Evolutionary conservation across 2,888 invertebrate genomes (phyloP).

Genomic region (Pristionchus japonicus): DNA sequence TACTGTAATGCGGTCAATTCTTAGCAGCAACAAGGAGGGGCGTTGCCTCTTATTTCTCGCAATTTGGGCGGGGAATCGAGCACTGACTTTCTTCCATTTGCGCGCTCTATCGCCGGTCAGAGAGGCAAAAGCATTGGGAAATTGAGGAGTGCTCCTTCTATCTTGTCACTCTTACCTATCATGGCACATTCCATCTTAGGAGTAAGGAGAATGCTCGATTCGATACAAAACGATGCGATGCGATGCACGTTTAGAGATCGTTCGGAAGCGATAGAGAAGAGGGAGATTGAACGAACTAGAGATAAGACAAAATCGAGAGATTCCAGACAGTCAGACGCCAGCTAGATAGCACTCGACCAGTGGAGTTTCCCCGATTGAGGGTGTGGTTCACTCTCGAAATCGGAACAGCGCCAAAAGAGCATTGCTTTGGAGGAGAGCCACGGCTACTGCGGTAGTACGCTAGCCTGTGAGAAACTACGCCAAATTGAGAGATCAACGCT

Average conservation of each 20-base stretch:
- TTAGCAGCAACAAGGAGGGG: neutral
- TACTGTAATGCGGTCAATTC: too few relatives aligned
- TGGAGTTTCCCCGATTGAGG: neutral
- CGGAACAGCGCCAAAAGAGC: neutral
- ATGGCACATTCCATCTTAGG: neutral
- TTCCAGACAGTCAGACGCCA: neutral
- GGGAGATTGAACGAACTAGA: neutral
- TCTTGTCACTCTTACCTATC: too few relatives aligned
- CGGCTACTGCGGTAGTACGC: neutral
- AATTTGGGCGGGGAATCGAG: neutral
- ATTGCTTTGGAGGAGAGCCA: neutral
- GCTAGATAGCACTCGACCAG: constrained; percentile 25
- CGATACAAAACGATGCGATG: too few relatives aligned
- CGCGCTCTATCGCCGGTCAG: neutral
- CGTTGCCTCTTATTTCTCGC: neutral
- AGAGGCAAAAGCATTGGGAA: neutral
- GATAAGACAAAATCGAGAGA: neutral
- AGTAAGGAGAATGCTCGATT: neutral
- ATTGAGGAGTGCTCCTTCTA: neutral
- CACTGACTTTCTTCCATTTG: neutral
- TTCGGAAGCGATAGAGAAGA: neutral
- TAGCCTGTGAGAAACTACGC: neutral
- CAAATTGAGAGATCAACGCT: neutral
- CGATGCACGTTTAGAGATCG: neutral
- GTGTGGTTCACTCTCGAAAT: constrained; percentile 13